Percentiles rank a stretch among this genome's conserved stretches.
phyloP scores from a whole-genome alignment of 2,113 vertebrate species.

The Limnothrissa miodon region DNA sequence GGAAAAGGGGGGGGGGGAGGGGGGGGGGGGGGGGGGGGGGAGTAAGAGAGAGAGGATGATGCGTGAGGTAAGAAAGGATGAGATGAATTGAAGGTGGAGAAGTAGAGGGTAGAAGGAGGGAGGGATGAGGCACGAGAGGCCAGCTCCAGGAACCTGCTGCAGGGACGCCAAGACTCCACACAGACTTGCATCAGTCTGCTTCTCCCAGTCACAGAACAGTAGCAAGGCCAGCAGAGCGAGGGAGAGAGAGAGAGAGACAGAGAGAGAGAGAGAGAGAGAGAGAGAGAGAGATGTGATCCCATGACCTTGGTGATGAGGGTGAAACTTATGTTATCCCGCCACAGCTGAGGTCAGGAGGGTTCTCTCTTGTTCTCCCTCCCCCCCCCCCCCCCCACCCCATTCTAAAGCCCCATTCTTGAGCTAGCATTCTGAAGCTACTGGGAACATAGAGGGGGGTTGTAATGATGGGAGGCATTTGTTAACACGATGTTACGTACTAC shows the following conservation, averaged over 20 bases:
- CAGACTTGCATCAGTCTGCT: neutral
- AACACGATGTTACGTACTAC: neutral
- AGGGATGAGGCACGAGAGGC: neutral
- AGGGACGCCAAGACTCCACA: neutral
- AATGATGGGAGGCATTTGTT: slow-evolving; percentile 11
- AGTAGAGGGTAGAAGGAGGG: neutral
- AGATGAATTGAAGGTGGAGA: neutral
- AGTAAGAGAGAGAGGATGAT: neutral
- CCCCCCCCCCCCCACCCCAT: neutral
- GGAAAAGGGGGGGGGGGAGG: neutral
- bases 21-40: neutral
- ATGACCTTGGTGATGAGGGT: slow-evolving; percentile 45
- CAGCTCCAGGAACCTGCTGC: neutral
- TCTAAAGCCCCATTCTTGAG: neutral
- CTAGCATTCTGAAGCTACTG: neutral
- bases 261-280: neutral
- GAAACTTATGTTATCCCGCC: slow-evolving; percentile 34
- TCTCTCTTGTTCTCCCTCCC: neutral
- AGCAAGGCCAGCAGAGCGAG: neutral
- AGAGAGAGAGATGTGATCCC: neutral
- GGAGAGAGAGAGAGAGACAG: neutral
- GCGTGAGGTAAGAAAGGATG: neutral
- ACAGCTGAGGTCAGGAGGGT: neutral
- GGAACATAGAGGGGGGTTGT: neutral
- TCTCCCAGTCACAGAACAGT: neutral